These are phyloP conservation scores for Oxyteleia sp. DNA, from an alignment of 2,888 invertebrate genomes.

Conservation along the genomic window DNA sequence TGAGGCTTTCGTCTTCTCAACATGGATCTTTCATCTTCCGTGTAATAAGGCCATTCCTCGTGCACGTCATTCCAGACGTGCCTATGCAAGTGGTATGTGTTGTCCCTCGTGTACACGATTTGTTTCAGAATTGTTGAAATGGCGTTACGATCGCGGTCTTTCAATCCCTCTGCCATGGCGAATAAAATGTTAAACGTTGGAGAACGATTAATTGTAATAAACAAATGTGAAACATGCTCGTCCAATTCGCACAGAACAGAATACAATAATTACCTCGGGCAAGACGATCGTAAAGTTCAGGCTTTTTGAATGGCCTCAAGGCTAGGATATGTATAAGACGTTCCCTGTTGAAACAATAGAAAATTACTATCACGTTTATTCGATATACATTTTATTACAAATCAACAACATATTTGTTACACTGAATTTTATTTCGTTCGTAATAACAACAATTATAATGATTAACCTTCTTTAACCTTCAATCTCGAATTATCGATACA, in stretches of 20 bases:
- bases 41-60: slow-evolving; percentile 97
- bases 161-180: slow-evolving; percentile 93
- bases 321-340: slow-evolving; percentile 98
- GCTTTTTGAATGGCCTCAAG: slow-evolving; percentile 97
- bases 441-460: slow-evolving; percentile 17
- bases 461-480: slow-evolving; percentile 37
- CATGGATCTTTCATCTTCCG: slow-evolving; percentile 95
- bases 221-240: slow-evolving; percentile 5
- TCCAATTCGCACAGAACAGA: slow-evolving; percentile 22
- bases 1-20: slow-evolving; percentile 97
- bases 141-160: slow-evolving; percentile 93
- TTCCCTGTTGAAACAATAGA: slow-evolving; percentile 90
- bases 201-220: slow-evolving; percentile 74
- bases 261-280: slow-evolving; percentile 81
- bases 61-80: slow-evolving; percentile 97
- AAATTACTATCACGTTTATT: slow-evolving; percentile 21
- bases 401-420: slow-evolving; percentile 2
- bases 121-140: slow-evolving; percentile 94
- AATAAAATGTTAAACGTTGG: slow-evolving; percentile 17
- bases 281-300: slow-evolving; percentile 94
- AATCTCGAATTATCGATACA: slow-evolving; percentile 23
- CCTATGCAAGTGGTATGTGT: slow-evolving; percentile 95
- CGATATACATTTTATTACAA: neutral
- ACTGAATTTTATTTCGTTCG: slow-evolving; percentile 5
- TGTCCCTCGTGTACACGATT: slow-evolving; percentile 94